Evolutionary conservation across 2,797 vertebrate genomes (phyloP).

Genomic region (Gambusia yucatana): DNA sequence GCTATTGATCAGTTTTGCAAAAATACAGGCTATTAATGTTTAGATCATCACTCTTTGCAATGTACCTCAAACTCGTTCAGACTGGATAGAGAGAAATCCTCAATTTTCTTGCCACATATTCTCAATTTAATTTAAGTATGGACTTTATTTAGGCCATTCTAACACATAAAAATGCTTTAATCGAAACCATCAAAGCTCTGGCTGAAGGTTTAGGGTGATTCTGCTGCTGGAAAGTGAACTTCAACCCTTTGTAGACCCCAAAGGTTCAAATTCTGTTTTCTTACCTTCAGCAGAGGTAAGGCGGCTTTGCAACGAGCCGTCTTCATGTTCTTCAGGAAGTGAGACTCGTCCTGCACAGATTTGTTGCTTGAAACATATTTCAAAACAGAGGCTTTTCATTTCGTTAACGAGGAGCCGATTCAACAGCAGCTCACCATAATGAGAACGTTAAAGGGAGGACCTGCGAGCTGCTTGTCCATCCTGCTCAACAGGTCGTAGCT

Average conservation of each 20-base stretch:
- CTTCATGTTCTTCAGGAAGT: conserved; percentile 96
- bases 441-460: conserved; percentile 86
- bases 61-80: background rate
- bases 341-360: conserved; percentile 90
- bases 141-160: background rate
- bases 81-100: background rate
- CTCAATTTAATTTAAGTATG: background rate
- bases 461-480: conserved; percentile 85
- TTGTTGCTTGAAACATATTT: background rate
- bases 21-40: background rate
- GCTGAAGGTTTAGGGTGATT: background rate
- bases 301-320: conserved; percentile 93
- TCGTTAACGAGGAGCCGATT: background rate
- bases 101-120: background rate
- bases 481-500: conserved; percentile 97
- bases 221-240: background rate
- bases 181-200: background rate
- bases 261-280: background rate
- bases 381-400: background rate
- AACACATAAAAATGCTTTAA: background rate
- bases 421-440: conserved; percentile 87
- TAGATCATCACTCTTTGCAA: background rate
- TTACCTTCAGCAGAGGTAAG: conserved; percentile 92
- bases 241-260: background rate
- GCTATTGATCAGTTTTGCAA: background rate